Percentiles rank a stretch among this genome's conserved stretches.
phyloP scores from a whole-genome alignment of 2,113 vertebrate genomes.

The Bubo blakistoni region DNA sequence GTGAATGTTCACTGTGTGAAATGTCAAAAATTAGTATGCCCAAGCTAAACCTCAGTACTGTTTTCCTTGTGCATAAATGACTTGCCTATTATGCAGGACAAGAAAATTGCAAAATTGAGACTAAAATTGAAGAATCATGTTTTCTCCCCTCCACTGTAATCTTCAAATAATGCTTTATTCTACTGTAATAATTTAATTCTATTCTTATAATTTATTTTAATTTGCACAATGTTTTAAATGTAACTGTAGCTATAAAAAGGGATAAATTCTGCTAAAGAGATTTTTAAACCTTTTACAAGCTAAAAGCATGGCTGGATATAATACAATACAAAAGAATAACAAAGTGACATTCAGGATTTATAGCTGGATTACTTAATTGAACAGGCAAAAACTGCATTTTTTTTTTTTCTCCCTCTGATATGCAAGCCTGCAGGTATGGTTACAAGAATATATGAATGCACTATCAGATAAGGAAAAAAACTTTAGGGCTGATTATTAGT shows the following conservation, averaged over 20 bases:
- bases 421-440: background rate
- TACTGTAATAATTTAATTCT: background rate
- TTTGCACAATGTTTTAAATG: background rate
- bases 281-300: background rate
- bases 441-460: background rate
- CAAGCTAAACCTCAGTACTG: background rate
- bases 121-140: background rate
- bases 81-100: background rate
- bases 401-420: background rate
- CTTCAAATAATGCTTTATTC: background rate
- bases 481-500: background rate
- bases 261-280: background rate
- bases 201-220: background rate
- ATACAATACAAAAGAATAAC: background rate
- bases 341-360: background rate
- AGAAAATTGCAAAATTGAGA: background rate
- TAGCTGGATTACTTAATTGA: background rate
- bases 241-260: background rate
- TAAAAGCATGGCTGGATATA: background rate
- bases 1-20: background rate
- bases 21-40: background rate
- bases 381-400: background rate
- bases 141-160: background rate
- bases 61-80: background rate
- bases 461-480: background rate